Evolutionary conservation across 2,888 invertebrate species (phyloP), one percentile per base, ranked within the genome.

Genomic region (Platypus cylindrus): DNA sequence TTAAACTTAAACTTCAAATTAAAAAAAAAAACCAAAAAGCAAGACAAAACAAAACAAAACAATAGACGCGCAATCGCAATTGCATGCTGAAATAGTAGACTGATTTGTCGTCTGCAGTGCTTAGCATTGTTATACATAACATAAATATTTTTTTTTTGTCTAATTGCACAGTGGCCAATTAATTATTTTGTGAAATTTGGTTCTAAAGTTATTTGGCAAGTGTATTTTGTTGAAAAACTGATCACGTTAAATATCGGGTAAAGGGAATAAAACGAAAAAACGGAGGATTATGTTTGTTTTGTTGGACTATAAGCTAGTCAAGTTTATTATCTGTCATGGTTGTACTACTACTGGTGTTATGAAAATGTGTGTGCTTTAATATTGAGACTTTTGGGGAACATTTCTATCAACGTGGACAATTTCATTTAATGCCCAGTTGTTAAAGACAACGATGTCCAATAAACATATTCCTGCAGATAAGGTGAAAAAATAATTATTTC

Each of bases 391-490:
- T 38, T 38, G 23, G 36, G 29, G 34, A 33, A 36, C 30, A 23
- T 31, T 41, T 36, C 25, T 20, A 28, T 33, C 33, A 23, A 29
- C 24, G 26, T 31, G 30, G 33, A 16, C 38, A 32, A 36, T 26
- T 34, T 22, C 20, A 35, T 38, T 41, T 41, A 36, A 41, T 41
- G 41, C 36, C 38, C 41, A 36, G 31, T 29, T 42, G 39, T 36
- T 42, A n/a, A n/a, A 64, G 64, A 63, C 63, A 66, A 69, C 67
- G 65, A 79, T 79, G 78, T 77, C 78, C 67, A 73, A 74, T 62
- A 78, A 80, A 68, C 78, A 78, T 67, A 76, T 81, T 68, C 81
- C 82, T 63, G 77, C 80, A 65, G 81, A 82, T 71, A 82, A 82
- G 80, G 82, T 81, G 66, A 43, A 35, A 9, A 37, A n/a, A n/a